These are phyloP conservation scores for Synanthedon andrenaeformis DNA, from an alignment of 2,888 invertebrate species.

Conservation along the genomic window DNA sequence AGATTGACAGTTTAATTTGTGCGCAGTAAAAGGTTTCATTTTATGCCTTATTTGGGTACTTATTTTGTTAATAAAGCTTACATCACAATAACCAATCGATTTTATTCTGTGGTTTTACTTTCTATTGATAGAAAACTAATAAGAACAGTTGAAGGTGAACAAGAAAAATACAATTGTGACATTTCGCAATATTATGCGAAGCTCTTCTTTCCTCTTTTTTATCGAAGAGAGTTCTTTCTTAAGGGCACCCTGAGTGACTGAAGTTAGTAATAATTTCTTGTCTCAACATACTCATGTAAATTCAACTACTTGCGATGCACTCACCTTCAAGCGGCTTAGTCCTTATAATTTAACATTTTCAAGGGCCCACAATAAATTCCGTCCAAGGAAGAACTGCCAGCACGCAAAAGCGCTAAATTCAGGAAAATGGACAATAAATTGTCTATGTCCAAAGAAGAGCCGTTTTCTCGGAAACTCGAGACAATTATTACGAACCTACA, in stretches of 20 bases:
- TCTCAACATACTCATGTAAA: too few relatives aligned
- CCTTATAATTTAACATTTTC: neutral
- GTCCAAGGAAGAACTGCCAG: neutral
- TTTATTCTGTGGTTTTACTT: neutral
- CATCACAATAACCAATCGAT: neutral
- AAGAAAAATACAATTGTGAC: too few relatives aligned
- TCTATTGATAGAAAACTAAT: neutral
- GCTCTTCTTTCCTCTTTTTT: too few relatives aligned
- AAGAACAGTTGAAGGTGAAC: too few relatives aligned
- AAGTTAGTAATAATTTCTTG: too few relatives aligned
- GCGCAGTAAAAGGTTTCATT: slow-evolving; percentile 2
- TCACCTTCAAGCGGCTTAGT: neutral
- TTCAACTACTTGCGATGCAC: neutral
- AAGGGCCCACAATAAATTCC: neutral
- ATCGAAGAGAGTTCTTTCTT: too few relatives aligned
- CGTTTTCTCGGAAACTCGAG: slow-evolving; percentile 2
- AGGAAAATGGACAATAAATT: slow-evolving; percentile 2
- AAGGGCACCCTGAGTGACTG: too few relatives aligned
- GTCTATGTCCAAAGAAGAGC: neutral
- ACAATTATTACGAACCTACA: slow-evolving; percentile 16
- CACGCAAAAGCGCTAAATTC: slow-evolving; percentile 1
- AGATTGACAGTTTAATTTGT: slow-evolving; percentile 48
- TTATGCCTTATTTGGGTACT: neutral
- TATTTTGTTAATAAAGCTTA: neutral
- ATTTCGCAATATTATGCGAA: too few relatives aligned